Conservation (phyloP, 2,797 vertebrate genomes). For the Sebastes hopkinsi region DNA sequence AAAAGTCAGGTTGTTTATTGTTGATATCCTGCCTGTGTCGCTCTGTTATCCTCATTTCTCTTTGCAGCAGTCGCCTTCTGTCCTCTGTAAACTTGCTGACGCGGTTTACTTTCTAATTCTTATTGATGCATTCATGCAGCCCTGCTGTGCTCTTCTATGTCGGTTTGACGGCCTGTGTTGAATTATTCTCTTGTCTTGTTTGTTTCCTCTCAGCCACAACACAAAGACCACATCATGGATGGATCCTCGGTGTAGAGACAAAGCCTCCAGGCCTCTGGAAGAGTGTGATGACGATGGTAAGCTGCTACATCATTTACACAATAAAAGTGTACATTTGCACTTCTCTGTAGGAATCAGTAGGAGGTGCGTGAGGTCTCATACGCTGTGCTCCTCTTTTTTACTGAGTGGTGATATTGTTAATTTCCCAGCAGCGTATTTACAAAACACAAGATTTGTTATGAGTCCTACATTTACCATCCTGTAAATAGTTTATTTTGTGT, state of each 20-base stretch:
- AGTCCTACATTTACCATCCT: background rate
- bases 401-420: background rate
- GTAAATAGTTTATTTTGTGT: background rate
- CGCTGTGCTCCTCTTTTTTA: background rate
- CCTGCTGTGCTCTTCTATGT: constrained; percentile 55
- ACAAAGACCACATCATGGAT: constrained; percentile 99
- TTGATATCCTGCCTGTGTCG: constrained; percentile 32
- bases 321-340: background rate
- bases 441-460: background rate
- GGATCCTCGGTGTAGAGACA: constrained; percentile 97
- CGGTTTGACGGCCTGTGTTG: constrained; percentile 43
- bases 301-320: constrained; percentile 47
- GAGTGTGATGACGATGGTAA: constrained; percentile 99
- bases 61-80: constrained; percentile 47
- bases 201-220: constrained; percentile 91
- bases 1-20: constrained; percentile 35
- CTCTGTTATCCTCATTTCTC: constrained; percentile 39
- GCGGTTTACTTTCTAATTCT: constrained; percentile 51
- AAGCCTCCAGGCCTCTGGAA: constrained; percentile 93
- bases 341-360: constrained; percentile 29
- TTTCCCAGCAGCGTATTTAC: background rate
- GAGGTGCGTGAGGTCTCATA: constrained; percentile 36
- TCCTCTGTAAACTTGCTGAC: constrained; percentile 69
- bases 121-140: constrained; percentile 46
- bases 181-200: constrained; percentile 58